These are phyloP conservation scores for Catagonus wagneri DNA, from an alignment of 2,113 vertebrate genomes.

Conservation along the genomic window DNA sequence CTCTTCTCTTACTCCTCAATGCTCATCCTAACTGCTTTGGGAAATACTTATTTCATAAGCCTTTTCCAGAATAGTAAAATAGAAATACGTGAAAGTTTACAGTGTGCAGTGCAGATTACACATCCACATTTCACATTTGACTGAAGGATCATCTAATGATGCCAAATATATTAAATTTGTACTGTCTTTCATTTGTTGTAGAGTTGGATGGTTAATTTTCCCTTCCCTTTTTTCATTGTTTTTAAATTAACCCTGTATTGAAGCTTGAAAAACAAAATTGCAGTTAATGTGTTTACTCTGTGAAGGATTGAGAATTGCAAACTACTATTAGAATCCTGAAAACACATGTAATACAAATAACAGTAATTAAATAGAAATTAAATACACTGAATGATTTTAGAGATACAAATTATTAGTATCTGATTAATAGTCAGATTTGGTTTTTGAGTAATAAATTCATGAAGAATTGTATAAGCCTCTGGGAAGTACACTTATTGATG, in stretches of 20 bases:
- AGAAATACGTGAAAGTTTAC: not conserved
- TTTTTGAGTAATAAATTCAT: conserved; percentile 25
- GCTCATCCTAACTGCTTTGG: conserved; percentile 21
- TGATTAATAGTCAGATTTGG: not conserved
- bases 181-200: not conserved
- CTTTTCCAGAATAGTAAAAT: conserved; percentile 28
- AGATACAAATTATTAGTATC: not conserved
- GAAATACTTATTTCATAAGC: not conserved
- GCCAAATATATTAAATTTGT: not conserved
- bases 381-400: conserved; percentile 1
- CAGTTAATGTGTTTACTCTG: not conserved
- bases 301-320: not conserved
- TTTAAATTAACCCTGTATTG: not conserved
- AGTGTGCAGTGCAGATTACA: not conserved
- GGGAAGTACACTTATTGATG: not conserved
- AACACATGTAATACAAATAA: conserved; percentile 8
- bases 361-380: conserved; percentile 35
- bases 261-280: conserved; percentile 39
- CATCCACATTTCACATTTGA: not conserved
- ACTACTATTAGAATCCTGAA: not conserved
- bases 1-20: not conserved
- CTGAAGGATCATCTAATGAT: not conserved
- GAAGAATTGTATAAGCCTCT: conserved; percentile 4
- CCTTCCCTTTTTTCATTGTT: not conserved
- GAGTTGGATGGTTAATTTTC: not conserved